phyloP scores from a whole-genome alignment of 2,113 vertebrate species.

The Salvelinus fontinalis region DNA sequence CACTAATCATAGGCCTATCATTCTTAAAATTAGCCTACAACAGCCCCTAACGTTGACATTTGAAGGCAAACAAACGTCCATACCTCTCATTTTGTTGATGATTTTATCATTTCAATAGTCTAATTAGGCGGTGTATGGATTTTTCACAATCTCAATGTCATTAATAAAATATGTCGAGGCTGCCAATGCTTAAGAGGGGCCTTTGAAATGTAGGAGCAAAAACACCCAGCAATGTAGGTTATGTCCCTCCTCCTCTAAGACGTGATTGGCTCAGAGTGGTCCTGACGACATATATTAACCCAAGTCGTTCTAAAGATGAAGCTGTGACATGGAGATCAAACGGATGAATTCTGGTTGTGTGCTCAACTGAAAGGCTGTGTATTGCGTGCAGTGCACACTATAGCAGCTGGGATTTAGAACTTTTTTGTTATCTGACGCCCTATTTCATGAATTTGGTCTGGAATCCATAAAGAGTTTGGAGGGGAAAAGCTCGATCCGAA shows the following conservation, averaged over 20 bases:
- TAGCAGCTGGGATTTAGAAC: slow-evolving; percentile 30
- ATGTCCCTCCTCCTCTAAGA: slow-evolving; percentile 65
- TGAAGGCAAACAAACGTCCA: background rate
- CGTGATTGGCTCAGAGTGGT: slow-evolving; percentile 74
- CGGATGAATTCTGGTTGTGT: slow-evolving; percentile 68
- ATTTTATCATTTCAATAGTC: slow-evolving; percentile 2
- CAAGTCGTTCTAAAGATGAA: slow-evolving; percentile 85
- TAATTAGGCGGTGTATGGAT: slow-evolving; percentile 5
- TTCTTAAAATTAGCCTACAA: background rate
- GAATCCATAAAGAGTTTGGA: slow-evolving; percentile 4
- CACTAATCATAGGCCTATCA: too few relatives aligned
- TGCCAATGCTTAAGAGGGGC: slow-evolving; percentile 79
- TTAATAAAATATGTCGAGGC: slow-evolving; percentile 37
- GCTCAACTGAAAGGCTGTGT: slow-evolving; percentile 30
- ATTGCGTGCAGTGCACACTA: slow-evolving; percentile 21
- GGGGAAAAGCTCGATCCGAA: slow-evolving; percentile 10
- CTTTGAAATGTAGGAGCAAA: slow-evolving; percentile 75
- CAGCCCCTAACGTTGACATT: background rate
- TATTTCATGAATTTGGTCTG: slow-evolving; percentile 16
- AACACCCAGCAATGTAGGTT: slow-evolving; percentile 77
- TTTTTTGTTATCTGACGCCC: slow-evolving; percentile 17
- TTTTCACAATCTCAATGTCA: slow-evolving; percentile 28
- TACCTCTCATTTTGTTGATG: slow-evolving; percentile 1
- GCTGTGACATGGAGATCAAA: slow-evolving; percentile 83
- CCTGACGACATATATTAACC: slow-evolving; percentile 91